Conservation (phyloP, 2,888 invertebrate genomes). For the Nemapogon koenigi region DNA sequence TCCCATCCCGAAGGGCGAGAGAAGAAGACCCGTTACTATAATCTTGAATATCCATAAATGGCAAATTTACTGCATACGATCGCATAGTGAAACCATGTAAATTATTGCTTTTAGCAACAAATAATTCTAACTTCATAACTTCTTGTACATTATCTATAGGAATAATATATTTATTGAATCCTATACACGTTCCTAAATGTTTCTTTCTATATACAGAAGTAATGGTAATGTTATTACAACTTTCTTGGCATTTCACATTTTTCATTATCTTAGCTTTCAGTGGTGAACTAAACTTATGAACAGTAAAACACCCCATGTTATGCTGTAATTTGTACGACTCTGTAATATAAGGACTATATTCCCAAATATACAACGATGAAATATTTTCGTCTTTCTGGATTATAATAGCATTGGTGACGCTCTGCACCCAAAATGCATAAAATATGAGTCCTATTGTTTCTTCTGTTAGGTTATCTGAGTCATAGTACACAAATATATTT, state of each 20-base stretch:
- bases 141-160: constrained; percentile 20
- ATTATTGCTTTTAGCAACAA: constrained; percentile 35
- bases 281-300: constrained; percentile 29
- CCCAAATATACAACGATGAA: too few relatives aligned
- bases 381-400: constrained; percentile 29
- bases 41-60: constrained; percentile 29
- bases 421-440: constrained; percentile 39
- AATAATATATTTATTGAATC: constrained; percentile 25
- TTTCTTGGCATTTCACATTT: constrained; percentile 31
- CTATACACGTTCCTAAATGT: constrained; percentile 40
- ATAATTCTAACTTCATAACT: constrained; percentile 22
- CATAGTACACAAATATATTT: constrained; percentile 33
- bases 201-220: constrained; percentile 27
- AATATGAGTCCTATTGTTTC: constrained; percentile 30
- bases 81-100: constrained; percentile 33
- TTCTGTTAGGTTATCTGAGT: constrained; percentile 19
- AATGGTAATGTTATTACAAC: constrained; percentile 33
- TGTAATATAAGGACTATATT: too few relatives aligned
- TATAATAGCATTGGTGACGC: constrained; percentile 30
- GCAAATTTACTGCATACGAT: constrained; percentile 27
- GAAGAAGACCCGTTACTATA: constrained; percentile 27
- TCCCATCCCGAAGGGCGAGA: constrained; percentile 36
- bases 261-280: constrained; percentile 27
- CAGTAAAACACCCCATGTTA: constrained; percentile 35
- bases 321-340: constrained; percentile 23